phyloP scores from a whole-genome alignment of 2,113 vertebrate species.

The Cinclus cinclus region DNA sequence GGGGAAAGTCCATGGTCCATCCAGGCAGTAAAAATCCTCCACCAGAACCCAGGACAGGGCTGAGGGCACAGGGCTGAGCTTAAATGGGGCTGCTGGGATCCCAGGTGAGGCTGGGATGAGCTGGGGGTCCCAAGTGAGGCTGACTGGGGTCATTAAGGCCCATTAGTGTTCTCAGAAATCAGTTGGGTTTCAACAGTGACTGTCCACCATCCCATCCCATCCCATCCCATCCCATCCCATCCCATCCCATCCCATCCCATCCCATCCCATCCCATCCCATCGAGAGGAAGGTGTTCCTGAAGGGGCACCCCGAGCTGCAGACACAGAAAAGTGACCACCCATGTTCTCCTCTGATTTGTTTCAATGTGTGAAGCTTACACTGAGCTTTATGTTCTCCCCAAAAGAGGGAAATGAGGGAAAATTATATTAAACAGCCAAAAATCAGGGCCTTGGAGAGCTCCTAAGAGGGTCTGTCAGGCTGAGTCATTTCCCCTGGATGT shows the following conservation, averaged over 20 bases:
- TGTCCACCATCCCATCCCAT: not conserved
- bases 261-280: not conserved
- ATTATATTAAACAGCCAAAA: not conserved
- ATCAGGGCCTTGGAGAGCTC: not conserved
- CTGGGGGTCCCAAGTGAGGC: not conserved
- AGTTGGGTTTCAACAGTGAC: rapidly evolving
- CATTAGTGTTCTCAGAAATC: not conserved
- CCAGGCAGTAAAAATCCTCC: not conserved
- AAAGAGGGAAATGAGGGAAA: not conserved
- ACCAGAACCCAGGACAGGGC: rapidly evolving
- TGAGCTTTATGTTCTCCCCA: not conserved
- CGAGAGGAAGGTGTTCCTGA: not conserved
- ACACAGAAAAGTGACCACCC: not conserved
- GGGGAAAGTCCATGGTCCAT: rapidly evolving
- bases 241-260: not conserved
- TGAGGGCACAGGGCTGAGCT: not conserved
- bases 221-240: not conserved
- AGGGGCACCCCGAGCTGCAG: not conserved
- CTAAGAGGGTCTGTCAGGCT: not conserved
- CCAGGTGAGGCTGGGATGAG: not conserved
- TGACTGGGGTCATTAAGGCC: not conserved
- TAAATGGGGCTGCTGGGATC: not conserved
- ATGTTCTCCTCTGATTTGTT: rapidly evolving
- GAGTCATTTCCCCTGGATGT: not conserved
- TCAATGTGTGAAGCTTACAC: rapidly evolving